Evolutionary conservation across 1,140 invertebrate species (phyloP).

Genomic region (Halyomorpha halys): DNA sequence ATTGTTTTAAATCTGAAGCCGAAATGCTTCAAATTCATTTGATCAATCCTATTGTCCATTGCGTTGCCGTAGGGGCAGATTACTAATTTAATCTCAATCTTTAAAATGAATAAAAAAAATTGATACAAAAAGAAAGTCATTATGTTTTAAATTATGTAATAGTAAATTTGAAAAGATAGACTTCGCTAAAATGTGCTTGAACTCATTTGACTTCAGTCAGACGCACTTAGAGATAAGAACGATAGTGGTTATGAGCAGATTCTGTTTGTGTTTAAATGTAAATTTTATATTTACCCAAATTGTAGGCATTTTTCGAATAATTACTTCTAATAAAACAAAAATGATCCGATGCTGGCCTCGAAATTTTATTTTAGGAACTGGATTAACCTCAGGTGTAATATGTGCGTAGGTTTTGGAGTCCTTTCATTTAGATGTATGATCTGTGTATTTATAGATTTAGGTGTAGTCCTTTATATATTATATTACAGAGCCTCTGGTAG

Average conservation of each 20-base stretch:
- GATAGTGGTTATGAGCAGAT: constrained; percentile 1
- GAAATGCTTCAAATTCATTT: too few relatives aligned
- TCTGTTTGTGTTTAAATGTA: not conserved
- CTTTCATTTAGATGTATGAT: constrained; percentile 3
- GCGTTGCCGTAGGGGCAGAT: too few relatives aligned
- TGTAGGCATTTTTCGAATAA: not conserved
- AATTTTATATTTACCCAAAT: not conserved
- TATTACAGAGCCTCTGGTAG: too few relatives aligned
- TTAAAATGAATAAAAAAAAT: too few relatives aligned
- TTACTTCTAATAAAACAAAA: not conserved
- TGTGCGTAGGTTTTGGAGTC: constrained; percentile 22
- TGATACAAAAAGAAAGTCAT: too few relatives aligned
- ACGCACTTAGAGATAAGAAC: constrained; percentile 11
- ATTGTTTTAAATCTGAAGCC: too few relatives aligned
- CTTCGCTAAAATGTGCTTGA: too few relatives aligned
- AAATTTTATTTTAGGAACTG: constrained; percentile 22
- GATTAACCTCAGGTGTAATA: constrained; percentile 23
- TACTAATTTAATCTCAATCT: too few relatives aligned
- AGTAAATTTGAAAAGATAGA: too few relatives aligned
- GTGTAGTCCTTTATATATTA: not conserved
- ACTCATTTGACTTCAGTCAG: not conserved
- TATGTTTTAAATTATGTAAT: too few relatives aligned
- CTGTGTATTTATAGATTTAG: constrained; percentile 19
- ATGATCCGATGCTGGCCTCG: not conserved
- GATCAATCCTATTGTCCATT: too few relatives aligned